Evolutionary conservation across 2,888 invertebrate genomes (phyloP).

Genomic region (Teinopalpus imperialis): DNA sequence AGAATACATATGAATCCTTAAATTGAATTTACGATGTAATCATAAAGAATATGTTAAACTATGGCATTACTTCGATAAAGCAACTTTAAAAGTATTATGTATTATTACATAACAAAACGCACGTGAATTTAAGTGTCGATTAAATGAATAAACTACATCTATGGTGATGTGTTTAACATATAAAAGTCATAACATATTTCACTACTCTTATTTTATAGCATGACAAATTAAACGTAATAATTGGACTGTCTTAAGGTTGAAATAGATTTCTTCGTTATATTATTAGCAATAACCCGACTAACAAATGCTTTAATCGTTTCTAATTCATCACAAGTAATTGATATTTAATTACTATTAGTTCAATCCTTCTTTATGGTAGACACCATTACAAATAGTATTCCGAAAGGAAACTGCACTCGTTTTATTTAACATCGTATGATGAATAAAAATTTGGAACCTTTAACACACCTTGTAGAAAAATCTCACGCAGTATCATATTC

Average conservation of each 20-base stretch:
- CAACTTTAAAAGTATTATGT: conserved; percentile 33
- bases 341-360: conserved; percentile 34
- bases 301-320: conserved; percentile 33
- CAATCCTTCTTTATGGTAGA: conserved; percentile 73
- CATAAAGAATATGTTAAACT: conserved; percentile 22
- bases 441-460: conserved; percentile 41
- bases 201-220: conserved; percentile 43
- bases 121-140: conserved; percentile 42
- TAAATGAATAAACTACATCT: conserved; percentile 47
- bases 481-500: conserved; percentile 43
- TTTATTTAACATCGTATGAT: conserved; percentile 39
- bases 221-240: conserved; percentile 47
- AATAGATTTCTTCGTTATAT: conserved; percentile 59
- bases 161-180: conserved; percentile 54
- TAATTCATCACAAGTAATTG: conserved; percentile 22
- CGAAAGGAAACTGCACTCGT: conserved; percentile 48
- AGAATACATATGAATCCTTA: conserved; percentile 37
- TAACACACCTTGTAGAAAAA: conserved; percentile 73
- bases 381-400: conserved; percentile 47
- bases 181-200: conserved; percentile 58
- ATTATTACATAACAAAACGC: conserved; percentile 58
- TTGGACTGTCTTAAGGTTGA: conserved; percentile 70
- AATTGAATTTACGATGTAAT: conserved; percentile 26
- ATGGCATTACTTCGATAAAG: conserved; percentile 34
- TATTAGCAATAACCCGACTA: conserved; percentile 26